These are phyloP conservation scores for Salpingus planirostris DNA, from an alignment of 2,888 invertebrate genomes.

Conservation along the genomic window DNA sequence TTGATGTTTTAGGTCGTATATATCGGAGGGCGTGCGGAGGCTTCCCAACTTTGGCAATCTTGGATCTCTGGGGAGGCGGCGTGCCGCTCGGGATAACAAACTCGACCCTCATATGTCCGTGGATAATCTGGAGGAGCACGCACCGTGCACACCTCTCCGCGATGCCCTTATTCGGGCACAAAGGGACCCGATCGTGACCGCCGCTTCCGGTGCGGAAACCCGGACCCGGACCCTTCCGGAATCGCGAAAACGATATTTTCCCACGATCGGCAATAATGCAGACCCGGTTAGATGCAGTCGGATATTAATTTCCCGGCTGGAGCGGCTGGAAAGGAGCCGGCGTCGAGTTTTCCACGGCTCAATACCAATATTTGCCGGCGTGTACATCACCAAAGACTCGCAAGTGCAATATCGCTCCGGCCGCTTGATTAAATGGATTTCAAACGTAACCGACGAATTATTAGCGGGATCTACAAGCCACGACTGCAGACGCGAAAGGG, in stretches of 20 bases:
- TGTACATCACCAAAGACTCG: background rate
- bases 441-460: no score
- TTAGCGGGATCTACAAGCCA: no score
- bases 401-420: background rate
- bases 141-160: no score
- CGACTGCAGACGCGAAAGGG: no score
- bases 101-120: slow-evolving; percentile 30
- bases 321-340: no score
- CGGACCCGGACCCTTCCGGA: no score
- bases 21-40: slow-evolving; percentile 13
- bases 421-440: background rate
- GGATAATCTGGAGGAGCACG: no score
- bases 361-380: background rate
- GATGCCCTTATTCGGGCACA: no score
- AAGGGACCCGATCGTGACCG: no score
- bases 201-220: no score
- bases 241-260: no score
- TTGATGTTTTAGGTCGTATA: slow-evolving; percentile 22
- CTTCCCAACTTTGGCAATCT: slow-evolving; percentile 29
- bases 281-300: background rate
- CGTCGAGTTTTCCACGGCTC: background rate
- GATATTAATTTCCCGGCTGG: background rate
- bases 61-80: slow-evolving; percentile 22
- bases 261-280: no score
- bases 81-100: slow-evolving; percentile 29